A percentile compares a stretch with the other conserved stretches of the same genome.
Conservation (phyloP, 2,113 vertebrate species). For the Neomonachus schauinslandi region DNA sequence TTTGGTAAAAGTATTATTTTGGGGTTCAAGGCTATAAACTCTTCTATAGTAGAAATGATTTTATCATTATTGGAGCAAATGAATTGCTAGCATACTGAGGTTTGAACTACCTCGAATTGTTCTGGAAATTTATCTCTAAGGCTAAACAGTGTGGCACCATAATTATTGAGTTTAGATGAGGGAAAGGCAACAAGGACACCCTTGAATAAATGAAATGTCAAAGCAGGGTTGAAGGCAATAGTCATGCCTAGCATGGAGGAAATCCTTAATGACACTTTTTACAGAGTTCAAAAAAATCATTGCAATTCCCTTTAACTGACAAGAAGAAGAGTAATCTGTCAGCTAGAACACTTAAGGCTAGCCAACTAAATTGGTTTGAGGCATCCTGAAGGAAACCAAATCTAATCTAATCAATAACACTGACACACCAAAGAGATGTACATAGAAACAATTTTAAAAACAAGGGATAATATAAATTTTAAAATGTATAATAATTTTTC, state of each 20-base stretch:
- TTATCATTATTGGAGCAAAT: neutral
- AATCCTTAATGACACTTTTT: slow-evolving; percentile 51
- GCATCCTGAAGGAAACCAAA: slow-evolving; percentile 61
- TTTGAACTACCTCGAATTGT: neutral
- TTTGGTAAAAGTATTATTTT: neutral
- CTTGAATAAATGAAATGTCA: slow-evolving; percentile 58
- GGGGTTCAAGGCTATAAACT: neutral
- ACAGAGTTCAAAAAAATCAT: slow-evolving; percentile 42
- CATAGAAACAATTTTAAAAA: neutral
- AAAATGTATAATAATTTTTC: neutral
- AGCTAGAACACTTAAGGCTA: slow-evolving; percentile 61
- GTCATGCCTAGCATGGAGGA: slow-evolving; percentile 19
- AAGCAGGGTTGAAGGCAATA: slow-evolving; percentile 39
- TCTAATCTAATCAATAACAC: slow-evolving; percentile 51
- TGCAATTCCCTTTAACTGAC: slow-evolving; percentile 59
- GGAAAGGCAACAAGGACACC: slow-evolving; percentile 26
- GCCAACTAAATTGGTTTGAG: slow-evolving; percentile 40
- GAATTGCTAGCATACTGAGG: neutral
- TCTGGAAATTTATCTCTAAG: neutral
- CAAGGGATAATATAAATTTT: neutral
- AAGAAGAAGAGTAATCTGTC: slow-evolving; percentile 43
- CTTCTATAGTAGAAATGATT: neutral
- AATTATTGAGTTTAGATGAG: slow-evolving; percentile 33
- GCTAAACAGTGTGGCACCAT: neutral
- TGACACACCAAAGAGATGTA: neutral